Conservation (phyloP, 1,140 invertebrate species). For the Solenopsis invicta region DNA sequence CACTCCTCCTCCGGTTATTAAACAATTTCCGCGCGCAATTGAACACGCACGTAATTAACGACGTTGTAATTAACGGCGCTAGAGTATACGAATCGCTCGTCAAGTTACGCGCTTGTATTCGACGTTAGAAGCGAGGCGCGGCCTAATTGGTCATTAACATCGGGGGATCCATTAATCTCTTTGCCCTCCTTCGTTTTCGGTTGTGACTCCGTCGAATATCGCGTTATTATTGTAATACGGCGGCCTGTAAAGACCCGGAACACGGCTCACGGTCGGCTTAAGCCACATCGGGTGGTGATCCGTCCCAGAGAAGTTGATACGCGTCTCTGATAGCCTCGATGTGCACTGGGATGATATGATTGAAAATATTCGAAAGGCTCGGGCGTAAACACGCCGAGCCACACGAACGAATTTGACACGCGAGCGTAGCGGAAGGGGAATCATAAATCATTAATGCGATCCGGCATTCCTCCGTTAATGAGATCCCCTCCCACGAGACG, state of each 20-base stretch:
- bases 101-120: not conserved
- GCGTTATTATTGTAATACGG: not conserved
- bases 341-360: constrained; percentile 38
- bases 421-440: constrained; percentile 39
- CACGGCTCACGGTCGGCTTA: not conserved
- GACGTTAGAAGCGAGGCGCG: constrained; percentile 19
- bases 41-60: constrained; percentile 50
- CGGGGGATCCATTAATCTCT: constrained; percentile 30
- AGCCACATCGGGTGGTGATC: not conserved
- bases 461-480: constrained; percentile 43
- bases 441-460: constrained; percentile 55
- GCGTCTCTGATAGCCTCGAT: constrained; percentile 42
- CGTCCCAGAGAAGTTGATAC: not conserved
- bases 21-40: constrained; percentile 49
- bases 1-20: constrained; percentile 26
- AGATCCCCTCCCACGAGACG: constrained; percentile 15
- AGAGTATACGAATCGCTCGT: constrained; percentile 40
- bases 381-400: not conserved
- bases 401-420: constrained; percentile 45
- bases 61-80: constrained; percentile 45
- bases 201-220: constrained; percentile 27
- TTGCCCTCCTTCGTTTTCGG: not conserved
- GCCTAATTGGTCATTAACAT: constrained; percentile 55
- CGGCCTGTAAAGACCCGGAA: constrained; percentile 13
- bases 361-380: constrained; percentile 42